Conservation (phyloP, 2,888 invertebrate genomes). For the Eupithecia insigniata region DNA sequence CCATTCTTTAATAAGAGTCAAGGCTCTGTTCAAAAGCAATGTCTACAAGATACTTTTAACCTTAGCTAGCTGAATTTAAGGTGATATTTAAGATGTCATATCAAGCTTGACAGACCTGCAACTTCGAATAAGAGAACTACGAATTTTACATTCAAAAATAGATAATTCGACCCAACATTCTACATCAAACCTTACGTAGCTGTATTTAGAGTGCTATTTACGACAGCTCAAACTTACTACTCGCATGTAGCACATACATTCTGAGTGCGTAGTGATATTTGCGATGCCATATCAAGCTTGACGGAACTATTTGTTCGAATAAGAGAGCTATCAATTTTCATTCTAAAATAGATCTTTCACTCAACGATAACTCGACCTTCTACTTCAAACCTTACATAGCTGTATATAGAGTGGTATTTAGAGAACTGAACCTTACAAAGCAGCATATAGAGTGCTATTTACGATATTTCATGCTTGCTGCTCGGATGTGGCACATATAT, state of each 20-base stretch:
- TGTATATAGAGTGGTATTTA: background rate
- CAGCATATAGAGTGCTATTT: background rate
- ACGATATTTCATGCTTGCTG: background rate
- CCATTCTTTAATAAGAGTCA: background rate
- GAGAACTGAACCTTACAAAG: background rate
- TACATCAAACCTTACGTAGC: too few species aligned
- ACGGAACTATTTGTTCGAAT: background rate
- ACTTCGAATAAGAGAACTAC: background rate
- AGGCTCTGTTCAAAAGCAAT: too few species aligned
- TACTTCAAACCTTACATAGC: background rate
- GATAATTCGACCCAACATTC: background rate
- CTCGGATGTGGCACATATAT: slow-evolving; percentile 23
- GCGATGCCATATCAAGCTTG: background rate
- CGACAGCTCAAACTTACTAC: too few species aligned
- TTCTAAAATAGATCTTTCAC: background rate
- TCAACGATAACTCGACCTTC: too few species aligned
- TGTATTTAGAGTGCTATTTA: too few species aligned
- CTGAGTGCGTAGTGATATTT: too few species aligned
- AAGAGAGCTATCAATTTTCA: background rate
- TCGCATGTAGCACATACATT: too few species aligned
- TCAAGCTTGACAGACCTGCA: background rate
- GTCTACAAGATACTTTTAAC: background rate
- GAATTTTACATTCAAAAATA: background rate
- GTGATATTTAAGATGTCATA: background rate
- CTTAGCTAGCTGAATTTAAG: background rate